Percentiles rank a stretch among this genome's conserved stretches.
Conservation (phyloP, 2,113 vertebrate genomes). For the Willisornis vidua region DNA sequence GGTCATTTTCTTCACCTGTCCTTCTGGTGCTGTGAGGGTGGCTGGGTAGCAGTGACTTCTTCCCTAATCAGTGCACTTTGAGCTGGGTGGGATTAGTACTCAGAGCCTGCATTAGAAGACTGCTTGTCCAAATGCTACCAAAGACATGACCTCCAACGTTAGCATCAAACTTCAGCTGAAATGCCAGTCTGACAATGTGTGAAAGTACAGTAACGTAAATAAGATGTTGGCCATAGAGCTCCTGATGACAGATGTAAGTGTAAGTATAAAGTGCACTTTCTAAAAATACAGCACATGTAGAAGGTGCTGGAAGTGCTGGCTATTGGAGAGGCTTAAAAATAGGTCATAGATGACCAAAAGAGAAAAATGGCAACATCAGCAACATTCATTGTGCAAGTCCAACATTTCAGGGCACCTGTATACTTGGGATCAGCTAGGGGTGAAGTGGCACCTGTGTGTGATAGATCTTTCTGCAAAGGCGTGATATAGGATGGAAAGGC, state of each 20-base stretch:
- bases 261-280: slow-evolving; percentile 32
- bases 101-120: not conserved
- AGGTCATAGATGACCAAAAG: not conserved
- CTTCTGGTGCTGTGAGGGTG: not conserved
- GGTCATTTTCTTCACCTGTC: not conserved
- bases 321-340: slow-evolving; percentile 1
- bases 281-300: slow-evolving; percentile 57
- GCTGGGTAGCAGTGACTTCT: not conserved
- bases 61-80: not conserved
- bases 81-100: not conserved
- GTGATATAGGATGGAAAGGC: not conserved
- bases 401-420: not conserved
- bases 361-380: slow-evolving; percentile 2
- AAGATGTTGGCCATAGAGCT: slow-evolving; percentile 27
- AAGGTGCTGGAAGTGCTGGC: slow-evolving; percentile 33
- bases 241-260: slow-evolving; percentile 32
- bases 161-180: slow-evolving; percentile 20
- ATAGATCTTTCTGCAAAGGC: not conserved
- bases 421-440: not conserved
- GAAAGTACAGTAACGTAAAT: slow-evolving; percentile 54
- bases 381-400: not conserved
- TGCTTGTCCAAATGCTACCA: not conserved
- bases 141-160: slow-evolving; percentile 20
- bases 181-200: slow-evolving; percentile 3
- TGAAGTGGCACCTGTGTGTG: not conserved